Evolutionary conservation across 1,140 invertebrate genomes (phyloP), one percentile per base, ranked within the genome.

Genomic region (Aphaenogaster ashmeadi): DNA sequence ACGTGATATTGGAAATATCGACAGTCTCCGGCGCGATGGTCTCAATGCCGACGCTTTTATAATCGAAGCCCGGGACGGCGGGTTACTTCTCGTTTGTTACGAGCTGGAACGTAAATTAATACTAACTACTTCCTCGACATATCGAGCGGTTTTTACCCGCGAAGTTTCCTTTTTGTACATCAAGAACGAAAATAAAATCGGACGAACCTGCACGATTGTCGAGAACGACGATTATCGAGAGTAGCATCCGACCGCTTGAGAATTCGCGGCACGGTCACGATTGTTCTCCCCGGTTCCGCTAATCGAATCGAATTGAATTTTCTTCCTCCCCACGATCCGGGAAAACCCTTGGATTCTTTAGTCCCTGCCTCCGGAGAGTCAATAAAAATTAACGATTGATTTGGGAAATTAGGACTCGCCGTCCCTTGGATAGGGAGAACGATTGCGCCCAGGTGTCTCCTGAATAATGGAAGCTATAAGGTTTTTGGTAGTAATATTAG

Each of bases 231-330:
- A 90, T 90, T 80, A 90, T 89, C 58, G 41, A 47, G 54, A 58
- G 54, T 9, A 56, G 58, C 44, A 62, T 72, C 47, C 52, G 58
- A 72, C 86, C 87, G 87, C 89, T 93, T 84, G 85, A 86, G 89
- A 90, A 93, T 93, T 93, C 92, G 75, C 72, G 79, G 88, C 91
- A 93, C 91, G 90, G 80, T 64, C 89, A 72, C 86, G 78, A 88
- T 86, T 67, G 90, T 92, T 90, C 88, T 90, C 90, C 77, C 50
- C 60, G 64, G 52, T 78, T 78, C 56, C 60, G 75, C 80, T 93
- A 93, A 93, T 93, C 91, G 91, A 93, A 93, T 92, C 71, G 81
- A 93, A 93, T 93, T 93, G 91, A 93, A 94, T 94, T 92, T 93
- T 91, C 92, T 89, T 87, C 64, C 88, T 91, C 72, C 86, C 88